These are phyloP conservation scores for Prochilodus magdalenae DNA, from an alignment of 2,113 vertebrate genomes.

Conservation along the genomic window DNA sequence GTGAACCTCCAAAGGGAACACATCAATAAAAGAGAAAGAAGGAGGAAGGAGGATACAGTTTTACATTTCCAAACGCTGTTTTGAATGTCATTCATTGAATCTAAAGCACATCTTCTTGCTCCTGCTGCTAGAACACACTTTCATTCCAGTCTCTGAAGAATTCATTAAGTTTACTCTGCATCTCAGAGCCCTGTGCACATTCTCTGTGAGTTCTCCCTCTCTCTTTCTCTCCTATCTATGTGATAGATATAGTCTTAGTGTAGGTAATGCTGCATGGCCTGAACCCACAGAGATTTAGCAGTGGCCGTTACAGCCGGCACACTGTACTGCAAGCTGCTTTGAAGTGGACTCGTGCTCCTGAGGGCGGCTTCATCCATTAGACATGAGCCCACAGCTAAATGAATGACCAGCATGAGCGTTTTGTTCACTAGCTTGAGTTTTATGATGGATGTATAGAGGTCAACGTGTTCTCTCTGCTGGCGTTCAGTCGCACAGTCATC, in stretches of 20 bases:
- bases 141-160: neutral
- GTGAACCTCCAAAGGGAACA: no score
- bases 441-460: slow-evolving; percentile 13
- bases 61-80: no score
- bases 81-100: neutral
- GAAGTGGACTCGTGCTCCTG: neutral
- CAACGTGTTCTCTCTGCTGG: slow-evolving; percentile 15
- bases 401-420: neutral
- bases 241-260: neutral
- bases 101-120: slow-evolving; percentile 4
- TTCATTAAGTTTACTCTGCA: neutral
- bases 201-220: neutral
- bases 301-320: neutral
- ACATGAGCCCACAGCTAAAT: slow-evolving; percentile 15
- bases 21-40: no score
- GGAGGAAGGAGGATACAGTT: no score
- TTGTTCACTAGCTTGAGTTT: slow-evolving; percentile 17
- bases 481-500: neutral
- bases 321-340: neutral
- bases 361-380: neutral
- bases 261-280: neutral
- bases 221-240: neutral
- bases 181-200: no score
- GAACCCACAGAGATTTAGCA: neutral
- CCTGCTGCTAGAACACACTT: slow-evolving; percentile 1